Evolutionary conservation across 2,888 invertebrate species (phyloP), one percentile per base, ranked within the genome.

Genomic region (Acrobasis suavella): DNA sequence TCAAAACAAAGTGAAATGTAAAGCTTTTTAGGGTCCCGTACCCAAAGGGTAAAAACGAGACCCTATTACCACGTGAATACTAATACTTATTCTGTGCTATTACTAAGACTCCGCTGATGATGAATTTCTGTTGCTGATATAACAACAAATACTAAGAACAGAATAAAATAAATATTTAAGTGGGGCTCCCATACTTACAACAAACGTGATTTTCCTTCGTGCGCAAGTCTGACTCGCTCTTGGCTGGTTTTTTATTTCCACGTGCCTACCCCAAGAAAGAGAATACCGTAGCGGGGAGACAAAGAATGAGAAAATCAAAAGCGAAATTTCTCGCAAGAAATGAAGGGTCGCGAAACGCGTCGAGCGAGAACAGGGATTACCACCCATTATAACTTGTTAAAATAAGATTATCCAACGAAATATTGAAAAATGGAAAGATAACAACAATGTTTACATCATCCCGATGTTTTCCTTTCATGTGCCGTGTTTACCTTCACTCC

Each of bases 371-470:
- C 22, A 39, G 50, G 17, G 50, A 50, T 75, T 76, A 77, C 74
- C 69, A 68, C 73, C 72, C 73, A 76, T 78, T 68, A 77, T 75
- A 68, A 73, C 68, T 72, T 65, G 65, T 63, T 67, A 70, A 73
- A 76, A 76, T 67, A 72, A 73, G 76, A 78, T 78, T 76, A 70
- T 67, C 49, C 58, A 60, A 62, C 64, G 56, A 62, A 65, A 65
- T 52, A 60, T 50, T 38, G 16, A 38, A 42, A 60, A 69, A 74
- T 69, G 64, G 64, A 71, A 72, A 63, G 66, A 69, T 71, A 74
- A 72, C 67, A 72, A 49, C 52, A 62, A 65, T 63, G 60, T 64
- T 63, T 65, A 65, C 9, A 39, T 42, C 42, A 42, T 66, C 60
- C 66, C 55, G 64, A 51, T 65, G 58, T 67, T 62, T 64, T 59